These are phyloP conservation scores for Sula dactylatra DNA, from an alignment of 2,113 vertebrate genomes.

Conservation along the genomic window DNA sequence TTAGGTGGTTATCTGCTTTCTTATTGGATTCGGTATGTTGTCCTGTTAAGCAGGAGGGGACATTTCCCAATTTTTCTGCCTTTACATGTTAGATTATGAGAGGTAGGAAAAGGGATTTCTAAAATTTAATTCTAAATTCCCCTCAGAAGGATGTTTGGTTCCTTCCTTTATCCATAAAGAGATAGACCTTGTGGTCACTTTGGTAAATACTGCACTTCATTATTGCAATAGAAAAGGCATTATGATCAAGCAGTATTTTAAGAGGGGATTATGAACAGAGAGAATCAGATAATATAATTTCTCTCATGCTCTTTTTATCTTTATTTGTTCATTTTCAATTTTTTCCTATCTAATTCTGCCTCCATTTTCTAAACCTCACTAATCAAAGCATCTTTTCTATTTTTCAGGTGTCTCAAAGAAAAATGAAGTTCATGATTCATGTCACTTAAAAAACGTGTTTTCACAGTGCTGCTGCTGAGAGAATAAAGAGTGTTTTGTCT, in stretches of 20 bases:
- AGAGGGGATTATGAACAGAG: neutral
- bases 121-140: neutral
- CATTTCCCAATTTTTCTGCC: neutral
- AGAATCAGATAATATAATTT: neutral
- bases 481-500: neutral
- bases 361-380: slow-evolving; percentile 61
- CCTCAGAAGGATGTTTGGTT: neutral
- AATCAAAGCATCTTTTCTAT: slow-evolving; percentile 64
- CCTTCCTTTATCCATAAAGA: neutral
- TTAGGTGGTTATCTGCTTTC: neutral
- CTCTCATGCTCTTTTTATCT: slow-evolving; percentile 23
- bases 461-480: neutral
- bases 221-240: neutral
- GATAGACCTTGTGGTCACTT: neutral
- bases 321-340: slow-evolving; percentile 55
- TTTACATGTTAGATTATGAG: neutral
- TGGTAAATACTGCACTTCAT: neutral
- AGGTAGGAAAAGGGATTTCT: neutral
- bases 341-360: slow-evolving; percentile 37
- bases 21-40: neutral
- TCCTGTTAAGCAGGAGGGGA: neutral
- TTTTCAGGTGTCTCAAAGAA: slow-evolving; percentile 64
- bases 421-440: neutral
- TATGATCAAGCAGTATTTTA: neutral
- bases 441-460: neutral